Percentiles rank a stretch among this genome's conserved stretches.
These are phyloP conservation scores for Hiodon tergisus DNA, from an alignment of 2,113 vertebrate species.

Conservation along the genomic window DNA sequence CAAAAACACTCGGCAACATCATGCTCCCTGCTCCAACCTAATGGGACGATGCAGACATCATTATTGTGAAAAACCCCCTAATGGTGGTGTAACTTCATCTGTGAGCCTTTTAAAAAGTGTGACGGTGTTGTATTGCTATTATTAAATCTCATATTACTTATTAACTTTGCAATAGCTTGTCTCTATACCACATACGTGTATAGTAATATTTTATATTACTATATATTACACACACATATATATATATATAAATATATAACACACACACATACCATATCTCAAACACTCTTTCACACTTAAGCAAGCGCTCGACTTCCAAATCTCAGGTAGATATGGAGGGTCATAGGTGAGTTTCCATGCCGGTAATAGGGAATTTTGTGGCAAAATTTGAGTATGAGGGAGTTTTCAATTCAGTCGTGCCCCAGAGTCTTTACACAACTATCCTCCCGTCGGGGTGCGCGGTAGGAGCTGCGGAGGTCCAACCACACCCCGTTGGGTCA, in stretches of 20 bases:
- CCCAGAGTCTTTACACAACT: too few species aligned
- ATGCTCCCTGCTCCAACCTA: too few species aligned
- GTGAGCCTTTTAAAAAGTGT: background rate
- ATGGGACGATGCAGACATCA: too few species aligned
- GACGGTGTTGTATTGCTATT: background rate
- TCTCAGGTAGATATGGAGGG: constrained; percentile 41
- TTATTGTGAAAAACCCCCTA: background rate
- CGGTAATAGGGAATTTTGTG: constrained; percentile 42
- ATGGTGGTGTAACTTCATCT: background rate
- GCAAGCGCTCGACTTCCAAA: constrained; percentile 41
- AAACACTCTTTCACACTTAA: constrained; percentile 34
- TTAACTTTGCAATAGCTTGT: too few species aligned
- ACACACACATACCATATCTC: constrained; percentile 33
- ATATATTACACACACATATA: too few species aligned
- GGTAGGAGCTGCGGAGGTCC: background rate
- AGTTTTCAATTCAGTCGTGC: background rate
- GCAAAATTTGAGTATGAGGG: constrained; percentile 50
- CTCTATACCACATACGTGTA: too few species aligned
- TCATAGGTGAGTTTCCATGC: constrained; percentile 47
- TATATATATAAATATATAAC: too few species aligned
- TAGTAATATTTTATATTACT: too few species aligned
- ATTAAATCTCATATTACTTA: too few species aligned
- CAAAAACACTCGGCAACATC: too few species aligned
- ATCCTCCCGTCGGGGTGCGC: background rate
- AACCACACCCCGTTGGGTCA: constrained; percentile 33